A percentile compares a stretch with the other conserved stretches of the same genome.
phyloP scores from a whole-genome alignment of 2,113 vertebrate genomes.

The Xerus inauris region DNA sequence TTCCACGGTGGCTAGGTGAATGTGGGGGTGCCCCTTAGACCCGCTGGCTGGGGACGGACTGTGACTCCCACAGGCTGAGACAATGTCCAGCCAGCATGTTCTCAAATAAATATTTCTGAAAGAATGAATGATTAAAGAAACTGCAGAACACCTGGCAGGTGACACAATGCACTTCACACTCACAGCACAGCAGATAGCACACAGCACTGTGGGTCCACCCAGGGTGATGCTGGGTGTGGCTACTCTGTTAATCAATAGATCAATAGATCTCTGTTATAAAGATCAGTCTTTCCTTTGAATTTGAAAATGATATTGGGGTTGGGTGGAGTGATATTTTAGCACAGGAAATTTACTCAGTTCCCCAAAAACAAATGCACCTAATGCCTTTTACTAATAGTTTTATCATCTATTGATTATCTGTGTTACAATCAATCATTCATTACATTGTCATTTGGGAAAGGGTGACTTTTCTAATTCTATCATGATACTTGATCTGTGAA shows the following conservation, averaged over 20 bases:
- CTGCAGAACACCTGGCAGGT: neutral
- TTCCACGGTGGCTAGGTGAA: no score
- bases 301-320: neutral
- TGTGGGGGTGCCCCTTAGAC: no score
- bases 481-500: neutral
- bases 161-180: neutral
- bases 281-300: neutral
- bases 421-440: neutral
- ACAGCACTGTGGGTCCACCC: no score
- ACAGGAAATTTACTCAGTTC: neutral
- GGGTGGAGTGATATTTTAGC: neutral
- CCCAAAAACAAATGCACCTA: neutral
- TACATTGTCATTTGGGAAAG: neutral
- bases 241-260: neutral
- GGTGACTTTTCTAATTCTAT: neutral
- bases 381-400: neutral
- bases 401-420: neutral
- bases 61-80: no score
- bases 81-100: neutral
- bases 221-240: neutral
- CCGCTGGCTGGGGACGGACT: no score
- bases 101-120: neutral
- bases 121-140: neutral
- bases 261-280: neutral
- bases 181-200: neutral